Conservation (phyloP, 2,113 vertebrate species). For the Campylorhamphus procurvoides region DNA sequence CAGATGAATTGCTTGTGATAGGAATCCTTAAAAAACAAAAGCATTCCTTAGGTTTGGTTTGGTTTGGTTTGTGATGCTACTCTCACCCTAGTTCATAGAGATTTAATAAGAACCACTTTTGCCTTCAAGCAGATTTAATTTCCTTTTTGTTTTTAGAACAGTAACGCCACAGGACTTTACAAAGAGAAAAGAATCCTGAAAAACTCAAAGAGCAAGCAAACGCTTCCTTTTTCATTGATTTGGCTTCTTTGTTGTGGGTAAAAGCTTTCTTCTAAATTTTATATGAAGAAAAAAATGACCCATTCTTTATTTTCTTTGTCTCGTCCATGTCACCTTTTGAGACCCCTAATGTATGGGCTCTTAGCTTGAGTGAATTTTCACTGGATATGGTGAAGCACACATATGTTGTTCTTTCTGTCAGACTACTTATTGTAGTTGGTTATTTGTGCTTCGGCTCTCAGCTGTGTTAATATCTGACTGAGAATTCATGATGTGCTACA, state of each 20-base stretch:
- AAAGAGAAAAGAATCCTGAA: not conserved
- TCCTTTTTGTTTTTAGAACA: not conserved
- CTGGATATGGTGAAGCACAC: not conserved
- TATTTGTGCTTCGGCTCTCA: not conserved
- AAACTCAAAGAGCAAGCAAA: not conserved
- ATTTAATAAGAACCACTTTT: not conserved
- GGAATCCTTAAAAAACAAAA: not conserved
- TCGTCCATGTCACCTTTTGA: not conserved
- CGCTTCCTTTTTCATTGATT: not conserved
- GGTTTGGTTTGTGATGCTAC: not conserved
- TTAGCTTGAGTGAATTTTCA: not conserved
- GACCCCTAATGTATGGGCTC: not conserved
- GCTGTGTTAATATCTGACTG: not conserved
- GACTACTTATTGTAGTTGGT: not conserved
- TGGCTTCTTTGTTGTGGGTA: not conserved
- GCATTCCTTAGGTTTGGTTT: not conserved
- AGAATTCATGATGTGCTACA: not conserved
- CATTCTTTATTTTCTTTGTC: not conserved
- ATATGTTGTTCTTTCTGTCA: not conserved
- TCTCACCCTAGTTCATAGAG: not conserved
- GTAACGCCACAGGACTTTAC: not conserved
- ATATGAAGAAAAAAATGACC: not conserved
- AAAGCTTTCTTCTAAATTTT: not conserved
- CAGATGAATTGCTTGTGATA: not conserved
- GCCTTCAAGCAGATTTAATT: not conserved